Base-by-base conservation (phyloP, 2,113 vertebrate genomes). In the Equus quagga region DNA sequence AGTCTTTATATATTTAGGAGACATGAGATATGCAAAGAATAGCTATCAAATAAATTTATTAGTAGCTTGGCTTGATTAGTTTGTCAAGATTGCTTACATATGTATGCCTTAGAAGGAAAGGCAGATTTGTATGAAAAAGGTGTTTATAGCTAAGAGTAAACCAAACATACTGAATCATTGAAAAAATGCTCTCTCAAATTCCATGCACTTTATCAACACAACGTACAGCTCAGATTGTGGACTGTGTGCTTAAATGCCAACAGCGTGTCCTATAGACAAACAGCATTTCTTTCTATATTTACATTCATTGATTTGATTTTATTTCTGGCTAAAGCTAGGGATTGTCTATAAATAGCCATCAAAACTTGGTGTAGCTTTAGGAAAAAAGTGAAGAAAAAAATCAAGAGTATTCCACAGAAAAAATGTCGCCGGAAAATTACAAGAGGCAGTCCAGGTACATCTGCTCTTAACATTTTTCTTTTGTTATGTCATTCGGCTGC, bases 131-230 rank as follows among this genome's bases (percentile, higher is more conserved):
- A 83, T 88, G 97, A 96, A 98, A 97, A 94, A 98, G 92, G 72
- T 97, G 93, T 98, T 98, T 98, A 97, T 78, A 96, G 89, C 94
- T 97, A 97, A 97, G 97, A 98, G 95, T 97, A 98, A 99, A 98
- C 93, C 96, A 98, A 98, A 94, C 65, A 96, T 82, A 98, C 41
- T 98, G 98, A 98, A 97, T 98, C 97, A 86, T 96, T 94, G 76
- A 80, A 97, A 98, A 96, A 98, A 96, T 86, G 41, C 44, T 88
- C 86, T 98, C 54, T 98, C 92, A 96, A 96, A 97, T 92, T 90
- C 33, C 44, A 41, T 73, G 58, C 33, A 82, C 69, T 97, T 93
- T 94, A 98, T 97, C 93, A 94, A 84, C 49, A 97, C 91, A 98
- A 97, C 65, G 96, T 24, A 64, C 11, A 80, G 41, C 49, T 98